Evolutionary conservation across 2,888 invertebrate genomes (phyloP).

Genomic region (Halictus quadricinctus): DNA sequence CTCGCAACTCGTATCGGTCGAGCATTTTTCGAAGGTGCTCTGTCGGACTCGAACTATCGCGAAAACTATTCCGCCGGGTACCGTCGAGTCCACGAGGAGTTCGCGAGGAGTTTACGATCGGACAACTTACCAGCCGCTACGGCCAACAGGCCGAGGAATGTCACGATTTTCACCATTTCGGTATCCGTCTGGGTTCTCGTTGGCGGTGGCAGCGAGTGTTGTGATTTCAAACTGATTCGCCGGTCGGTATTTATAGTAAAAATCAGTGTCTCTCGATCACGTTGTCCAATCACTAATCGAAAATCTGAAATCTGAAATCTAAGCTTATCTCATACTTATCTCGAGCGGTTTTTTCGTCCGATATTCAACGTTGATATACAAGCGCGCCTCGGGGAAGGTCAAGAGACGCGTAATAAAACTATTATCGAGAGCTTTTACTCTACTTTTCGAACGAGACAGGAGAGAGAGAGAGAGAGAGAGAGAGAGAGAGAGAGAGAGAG

Average conservation of each 20-base stretch:
- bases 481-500: neutral
- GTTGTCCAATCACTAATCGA: neutral
- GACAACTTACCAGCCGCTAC: constrained; percentile 46
- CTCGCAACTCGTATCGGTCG: neutral
- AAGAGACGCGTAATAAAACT: constrained; percentile 41
- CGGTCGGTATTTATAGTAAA: constrained; percentile 43
- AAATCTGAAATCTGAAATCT: constrained; percentile 33
- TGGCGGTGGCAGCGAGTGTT: neutral
- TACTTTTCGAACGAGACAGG: constrained; percentile 25
- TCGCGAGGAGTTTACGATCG: neutral
- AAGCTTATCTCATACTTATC: neutral
- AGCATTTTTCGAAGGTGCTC: neutral
- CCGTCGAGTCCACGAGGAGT: neutral
- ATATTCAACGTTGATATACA: constrained; percentile 23
- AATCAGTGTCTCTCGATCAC: neutral
- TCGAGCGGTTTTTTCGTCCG: constrained; percentile 11
- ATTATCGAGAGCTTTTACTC: constrained; percentile 52
- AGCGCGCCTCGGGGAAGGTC: constrained; percentile 25
- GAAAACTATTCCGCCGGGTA: neutral
- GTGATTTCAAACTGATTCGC: neutral
- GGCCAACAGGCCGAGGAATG: constrained; percentile 38
- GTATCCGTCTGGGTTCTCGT: neutral
- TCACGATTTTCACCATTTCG: constrained; percentile 29
- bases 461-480: neutral
- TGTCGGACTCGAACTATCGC: neutral